phyloP scores from a whole-genome alignment of 92 coral and sea anemone species.

The Umimayanthus kanabou region DNA sequence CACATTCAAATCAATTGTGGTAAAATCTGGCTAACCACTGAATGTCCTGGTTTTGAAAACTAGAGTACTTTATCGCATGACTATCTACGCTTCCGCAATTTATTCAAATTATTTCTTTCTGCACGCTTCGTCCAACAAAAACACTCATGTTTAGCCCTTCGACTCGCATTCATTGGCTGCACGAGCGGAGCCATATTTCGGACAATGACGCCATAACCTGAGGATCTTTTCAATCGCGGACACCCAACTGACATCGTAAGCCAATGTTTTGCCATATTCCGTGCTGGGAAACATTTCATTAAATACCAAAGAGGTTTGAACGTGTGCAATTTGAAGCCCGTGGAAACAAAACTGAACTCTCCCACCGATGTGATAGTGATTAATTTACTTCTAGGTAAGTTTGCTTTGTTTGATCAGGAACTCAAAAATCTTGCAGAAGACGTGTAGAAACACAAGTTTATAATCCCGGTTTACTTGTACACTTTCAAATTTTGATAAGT shows the following conservation, averaged over 20 bases:
- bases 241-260: conserved; percentile 24
- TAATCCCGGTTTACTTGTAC: not conserved
- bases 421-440: not conserved
- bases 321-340: conserved; percentile 7
- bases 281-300: conserved; percentile 30
- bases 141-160: conserved; percentile 33
- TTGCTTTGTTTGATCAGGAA: not conserved
- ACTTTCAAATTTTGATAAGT: conserved; percentile 9
- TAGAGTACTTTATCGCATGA: conserved; percentile 27
- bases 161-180: conserved; percentile 26
- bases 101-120: conserved; percentile 37
- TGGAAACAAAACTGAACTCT: not conserved
- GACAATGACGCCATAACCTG: conserved; percentile 41
- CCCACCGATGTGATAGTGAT: not conserved
- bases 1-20: not conserved
- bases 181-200: conserved; percentile 12
- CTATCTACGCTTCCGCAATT: conserved; percentile 31
- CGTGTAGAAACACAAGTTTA: not conserved
- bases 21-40: not conserved
- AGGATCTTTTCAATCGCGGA: conserved; percentile 27
- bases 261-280: conserved; percentile 18
- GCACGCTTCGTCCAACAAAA: conserved; percentile 36
- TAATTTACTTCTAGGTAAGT: conserved; percentile 18
- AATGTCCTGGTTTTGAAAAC: not conserved
- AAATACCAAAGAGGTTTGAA: not conserved